These are phyloP conservation scores for Hypena proboscidalis DNA, from an alignment of 2,888 invertebrate genomes.

Conservation along the genomic window DNA sequence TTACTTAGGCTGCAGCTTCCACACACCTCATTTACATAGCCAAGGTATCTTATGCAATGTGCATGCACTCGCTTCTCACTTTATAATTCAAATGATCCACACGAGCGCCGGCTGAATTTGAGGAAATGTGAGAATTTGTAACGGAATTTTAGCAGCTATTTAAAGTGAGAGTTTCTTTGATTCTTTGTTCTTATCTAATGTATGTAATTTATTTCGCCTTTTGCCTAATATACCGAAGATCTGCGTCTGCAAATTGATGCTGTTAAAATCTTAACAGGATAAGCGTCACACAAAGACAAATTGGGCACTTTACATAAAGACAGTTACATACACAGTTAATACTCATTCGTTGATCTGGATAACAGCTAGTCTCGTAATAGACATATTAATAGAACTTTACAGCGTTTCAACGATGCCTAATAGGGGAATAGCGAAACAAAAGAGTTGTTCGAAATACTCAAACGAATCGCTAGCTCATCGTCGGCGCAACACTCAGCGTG, in stretches of 20 bases:
- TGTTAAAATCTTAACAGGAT: background rate
- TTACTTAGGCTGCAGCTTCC: constrained; percentile 59
- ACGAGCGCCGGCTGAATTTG: constrained; percentile 62
- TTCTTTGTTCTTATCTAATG: constrained; percentile 33
- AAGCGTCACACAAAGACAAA: too few species aligned
- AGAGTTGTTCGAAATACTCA: constrained; percentile 41
- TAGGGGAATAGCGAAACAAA: constrained; percentile 36
- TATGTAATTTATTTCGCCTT: constrained; percentile 11
- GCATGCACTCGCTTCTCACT: constrained; percentile 79
- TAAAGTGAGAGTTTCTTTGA: constrained; percentile 36
- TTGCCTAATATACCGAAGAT: background rate
- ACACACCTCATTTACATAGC: constrained; percentile 73
- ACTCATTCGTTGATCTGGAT: too few species aligned
- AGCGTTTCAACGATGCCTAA: constrained; percentile 27
- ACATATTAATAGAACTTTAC: constrained; percentile 1
- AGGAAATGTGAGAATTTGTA: constrained; percentile 82
- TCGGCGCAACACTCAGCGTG: constrained; percentile 47
- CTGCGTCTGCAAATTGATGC: background rate
- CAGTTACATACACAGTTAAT: background rate
- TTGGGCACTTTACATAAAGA: too few species aligned
- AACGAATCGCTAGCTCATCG: constrained; percentile 52
- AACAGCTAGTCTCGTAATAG: background rate
- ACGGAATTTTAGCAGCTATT: constrained; percentile 67
- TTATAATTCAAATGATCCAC: constrained; percentile 82
- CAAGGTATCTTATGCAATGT: constrained; percentile 75